These are phyloP conservation scores for Marmota flaviventris DNA, from an alignment of 2,113 vertebrate genomes.

Conservation along the genomic window DNA sequence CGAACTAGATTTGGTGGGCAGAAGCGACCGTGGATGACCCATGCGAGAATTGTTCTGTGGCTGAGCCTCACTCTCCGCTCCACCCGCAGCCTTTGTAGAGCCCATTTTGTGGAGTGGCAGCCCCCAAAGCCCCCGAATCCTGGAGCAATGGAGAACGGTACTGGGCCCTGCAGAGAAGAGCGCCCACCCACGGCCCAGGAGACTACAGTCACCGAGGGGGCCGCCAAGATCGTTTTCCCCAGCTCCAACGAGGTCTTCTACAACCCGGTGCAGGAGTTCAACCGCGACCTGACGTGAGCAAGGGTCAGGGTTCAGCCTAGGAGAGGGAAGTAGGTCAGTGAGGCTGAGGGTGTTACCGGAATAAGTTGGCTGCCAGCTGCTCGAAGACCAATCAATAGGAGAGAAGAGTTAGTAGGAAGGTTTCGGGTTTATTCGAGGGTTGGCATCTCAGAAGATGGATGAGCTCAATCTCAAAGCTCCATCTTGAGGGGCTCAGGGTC, in stretches of 20 bases:
- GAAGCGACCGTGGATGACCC: constrained; percentile 19
- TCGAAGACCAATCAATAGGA: background rate
- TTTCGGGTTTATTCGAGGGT: background rate
- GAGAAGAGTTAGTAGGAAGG: background rate
- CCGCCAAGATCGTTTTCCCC: constrained; percentile 92
- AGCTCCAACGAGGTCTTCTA: constrained; percentile 96
- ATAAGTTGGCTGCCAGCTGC: background rate
- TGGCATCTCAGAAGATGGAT: background rate
- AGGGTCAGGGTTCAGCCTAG: background rate
- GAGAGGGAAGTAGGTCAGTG: background rate
- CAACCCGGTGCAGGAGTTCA: constrained; percentile 97
- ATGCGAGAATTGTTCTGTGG: background rate
- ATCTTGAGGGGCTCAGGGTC: too few relatives aligned
- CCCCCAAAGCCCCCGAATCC: background rate
- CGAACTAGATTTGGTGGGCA: background rate
- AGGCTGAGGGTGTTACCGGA: background rate
- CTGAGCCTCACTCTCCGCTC: constrained; percentile 10
- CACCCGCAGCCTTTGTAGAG: constrained; percentile 4
- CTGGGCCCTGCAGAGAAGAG: background rate
- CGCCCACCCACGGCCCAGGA: constrained; percentile 73
- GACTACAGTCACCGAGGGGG: constrained; percentile 92
- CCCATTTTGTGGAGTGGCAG: background rate
- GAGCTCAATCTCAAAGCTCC: background rate
- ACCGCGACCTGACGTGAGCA: constrained; percentile 95
- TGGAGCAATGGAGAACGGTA: constrained; percentile 64